Conservation (phyloP, 1,140 invertebrate genomes). For the Philaenus spumarius region DNA sequence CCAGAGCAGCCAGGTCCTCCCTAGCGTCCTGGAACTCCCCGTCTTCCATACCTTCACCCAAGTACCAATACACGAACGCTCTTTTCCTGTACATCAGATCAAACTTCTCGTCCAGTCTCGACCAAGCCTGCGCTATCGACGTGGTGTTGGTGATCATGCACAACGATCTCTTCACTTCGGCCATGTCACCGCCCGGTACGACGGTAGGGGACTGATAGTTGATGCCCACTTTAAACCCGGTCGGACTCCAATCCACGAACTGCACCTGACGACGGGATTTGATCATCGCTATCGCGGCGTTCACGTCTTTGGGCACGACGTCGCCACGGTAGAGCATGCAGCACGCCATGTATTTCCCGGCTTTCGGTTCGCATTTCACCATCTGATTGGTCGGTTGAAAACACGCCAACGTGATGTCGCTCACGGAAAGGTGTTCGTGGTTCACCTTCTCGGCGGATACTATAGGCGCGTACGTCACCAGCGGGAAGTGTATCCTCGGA, state of each 20-base stretch:
- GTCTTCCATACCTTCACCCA: constrained; percentile 58
- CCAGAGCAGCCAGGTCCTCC: constrained; percentile 54
- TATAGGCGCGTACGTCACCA: constrained; percentile 57
- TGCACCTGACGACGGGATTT: constrained; percentile 54
- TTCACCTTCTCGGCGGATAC: constrained; percentile 57
- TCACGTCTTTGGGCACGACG: constrained; percentile 40
- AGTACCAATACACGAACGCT: constrained; percentile 35
- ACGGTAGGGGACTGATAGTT: constrained; percentile 64
- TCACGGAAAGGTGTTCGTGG: constrained; percentile 51
- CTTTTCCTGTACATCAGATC: constrained; percentile 57
- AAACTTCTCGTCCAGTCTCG: constrained; percentile 60
- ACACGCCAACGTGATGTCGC: constrained; percentile 61
- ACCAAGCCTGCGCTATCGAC: constrained; percentile 79
- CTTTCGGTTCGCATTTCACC: constrained; percentile 77
- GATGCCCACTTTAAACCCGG: constrained; percentile 44
- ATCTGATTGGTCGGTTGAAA: constrained; percentile 41
- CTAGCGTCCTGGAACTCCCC: constrained; percentile 60
- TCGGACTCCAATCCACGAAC: constrained; percentile 78
- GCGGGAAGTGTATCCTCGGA: constrained; percentile 70
- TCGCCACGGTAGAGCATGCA: constrained; percentile 55
- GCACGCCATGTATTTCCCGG: constrained; percentile 85
- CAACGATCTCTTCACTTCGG: constrained; percentile 64
- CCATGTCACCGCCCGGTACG: constrained; percentile 54
- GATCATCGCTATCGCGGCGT: constrained; percentile 40
- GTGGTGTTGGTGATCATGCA: constrained; percentile 86